Conservation (phyloP, 2,797 vertebrate genomes). For the Platyrinchus mystaceus region DNA sequence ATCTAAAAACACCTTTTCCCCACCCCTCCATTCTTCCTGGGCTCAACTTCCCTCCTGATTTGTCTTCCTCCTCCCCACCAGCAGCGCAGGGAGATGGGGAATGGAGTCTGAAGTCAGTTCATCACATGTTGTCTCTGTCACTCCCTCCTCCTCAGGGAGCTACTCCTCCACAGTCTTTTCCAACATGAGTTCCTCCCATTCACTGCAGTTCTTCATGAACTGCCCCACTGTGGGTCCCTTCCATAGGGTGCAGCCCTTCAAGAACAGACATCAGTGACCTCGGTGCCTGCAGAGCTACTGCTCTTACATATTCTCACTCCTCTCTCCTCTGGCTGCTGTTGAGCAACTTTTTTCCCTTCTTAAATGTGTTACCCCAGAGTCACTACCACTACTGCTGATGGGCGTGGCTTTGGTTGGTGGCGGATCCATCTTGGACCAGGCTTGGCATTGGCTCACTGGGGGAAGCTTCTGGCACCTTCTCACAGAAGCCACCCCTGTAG, state of each 20-base stretch:
- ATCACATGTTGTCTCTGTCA: accelerated
- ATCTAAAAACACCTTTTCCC: not conserved
- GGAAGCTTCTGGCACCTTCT: not conserved
- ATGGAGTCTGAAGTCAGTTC: not conserved
- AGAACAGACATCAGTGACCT: not conserved
- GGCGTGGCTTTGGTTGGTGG: not conserved
- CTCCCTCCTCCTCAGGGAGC: not conserved
- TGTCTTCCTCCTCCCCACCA: not conserved
- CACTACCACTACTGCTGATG: accelerated
- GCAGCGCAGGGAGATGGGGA: not conserved
- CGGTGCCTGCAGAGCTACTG: not conserved
- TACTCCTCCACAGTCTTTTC: not conserved
- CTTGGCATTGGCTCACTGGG: not conserved
- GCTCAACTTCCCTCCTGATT: not conserved
- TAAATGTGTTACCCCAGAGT: not conserved
- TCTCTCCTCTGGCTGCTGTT: not conserved
- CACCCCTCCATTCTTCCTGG: not conserved
- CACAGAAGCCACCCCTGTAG: not conserved
- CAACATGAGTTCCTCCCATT: not conserved
- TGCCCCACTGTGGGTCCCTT: not conserved
- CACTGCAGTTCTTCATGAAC: not conserved
- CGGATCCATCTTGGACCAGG: accelerated
- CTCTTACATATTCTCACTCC: not conserved
- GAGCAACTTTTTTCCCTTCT: not conserved
- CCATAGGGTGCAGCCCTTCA: not conserved